Base-by-base conservation (phyloP, 2,113 vertebrate genomes). In the Chaetorhynchus papuensis region DNA sequence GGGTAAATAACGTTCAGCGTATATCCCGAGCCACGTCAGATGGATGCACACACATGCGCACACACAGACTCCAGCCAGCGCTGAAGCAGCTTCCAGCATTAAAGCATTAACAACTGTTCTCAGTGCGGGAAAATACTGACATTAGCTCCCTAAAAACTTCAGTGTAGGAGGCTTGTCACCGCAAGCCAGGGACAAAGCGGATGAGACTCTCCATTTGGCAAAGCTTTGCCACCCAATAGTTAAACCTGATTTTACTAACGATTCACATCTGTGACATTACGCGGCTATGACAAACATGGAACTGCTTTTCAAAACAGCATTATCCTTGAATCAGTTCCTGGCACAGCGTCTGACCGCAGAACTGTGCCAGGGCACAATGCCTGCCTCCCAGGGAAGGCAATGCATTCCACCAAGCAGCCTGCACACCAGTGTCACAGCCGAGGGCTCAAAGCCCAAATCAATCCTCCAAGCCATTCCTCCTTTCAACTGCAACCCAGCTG, bases 1-100 rank as follows among this genome's bases (percentile, higher is more conserved):
- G 83, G 61, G 64, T 90, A 97, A 96, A 90, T 90, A 80, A 92
- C 1, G 49, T 52, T 87, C 21, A 2, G 89, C 31, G 0, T 21
- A 2, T 3, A 44, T 64, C 88, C 79, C 85, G 9, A 92, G 93
- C 88, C 96, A 96, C 28, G 64, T 89, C 92, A 89, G 90, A 93
- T 3, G 39, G 56, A 92, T 60, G 84, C 69, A 66, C 82, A 49
- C 59, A 33, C 65, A 60, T n/a, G 64, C 24, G 3, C 37, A 42
- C 66, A 60, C 72, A 21, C 31, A n/a, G 42, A 15, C 31, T n/a
- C 2, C 22, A 87, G 85, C 85, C 82, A 66, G 30, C 4, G 82
- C 82, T 80, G 39, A 61, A 75, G 77, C 88, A 56, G 71, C 52
- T 76, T 86, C 68, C 54, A 69, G 50, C 47, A 35, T 3, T 47